phyloP scores from a whole-genome alignment of 2,113 vertebrate species.

The Oriolus oriolus region DNA sequence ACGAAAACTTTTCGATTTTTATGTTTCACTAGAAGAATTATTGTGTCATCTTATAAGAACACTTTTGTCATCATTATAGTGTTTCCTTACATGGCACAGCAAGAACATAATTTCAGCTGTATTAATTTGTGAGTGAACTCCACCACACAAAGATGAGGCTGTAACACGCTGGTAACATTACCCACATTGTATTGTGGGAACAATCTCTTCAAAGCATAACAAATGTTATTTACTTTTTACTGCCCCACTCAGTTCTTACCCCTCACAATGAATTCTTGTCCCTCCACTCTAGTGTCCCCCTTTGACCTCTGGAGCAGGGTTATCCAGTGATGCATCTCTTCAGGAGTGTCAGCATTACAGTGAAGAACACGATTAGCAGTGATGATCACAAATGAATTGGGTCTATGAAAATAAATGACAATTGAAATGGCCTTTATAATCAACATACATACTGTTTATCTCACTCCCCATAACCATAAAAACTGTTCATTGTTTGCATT shows the following conservation, averaged over 20 bases:
- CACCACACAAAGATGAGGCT: neutral
- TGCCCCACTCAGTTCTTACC: slow-evolving; percentile 72
- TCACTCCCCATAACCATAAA: neutral
- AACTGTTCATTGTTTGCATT: neutral
- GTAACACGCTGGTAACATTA: neutral
- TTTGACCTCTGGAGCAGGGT: slow-evolving; percentile 93
- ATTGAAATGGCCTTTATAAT: neutral
- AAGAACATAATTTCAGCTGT: neutral
- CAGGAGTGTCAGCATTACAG: slow-evolving; percentile 92
- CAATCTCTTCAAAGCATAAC: neutral
- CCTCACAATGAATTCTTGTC: slow-evolving; percentile 95
- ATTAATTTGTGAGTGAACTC: neutral
- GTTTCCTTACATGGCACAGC: neutral
- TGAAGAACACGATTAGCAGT: slow-evolving; percentile 94
- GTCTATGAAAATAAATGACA: slow-evolving; percentile 66
- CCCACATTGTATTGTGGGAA: neutral
- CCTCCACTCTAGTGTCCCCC: slow-evolving; percentile 92
- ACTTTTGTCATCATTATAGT: neutral
- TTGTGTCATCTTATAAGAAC: neutral
- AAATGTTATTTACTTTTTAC: neutral
- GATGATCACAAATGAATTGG: slow-evolving; percentile 96
- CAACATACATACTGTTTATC: neutral
- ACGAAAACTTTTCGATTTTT: neutral
- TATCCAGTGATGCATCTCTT: slow-evolving; percentile 99
- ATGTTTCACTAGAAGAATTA: neutral